phyloP scores from a whole-genome alignment of 2,888 invertebrate species.

The Stratiomys singularior region DNA sequence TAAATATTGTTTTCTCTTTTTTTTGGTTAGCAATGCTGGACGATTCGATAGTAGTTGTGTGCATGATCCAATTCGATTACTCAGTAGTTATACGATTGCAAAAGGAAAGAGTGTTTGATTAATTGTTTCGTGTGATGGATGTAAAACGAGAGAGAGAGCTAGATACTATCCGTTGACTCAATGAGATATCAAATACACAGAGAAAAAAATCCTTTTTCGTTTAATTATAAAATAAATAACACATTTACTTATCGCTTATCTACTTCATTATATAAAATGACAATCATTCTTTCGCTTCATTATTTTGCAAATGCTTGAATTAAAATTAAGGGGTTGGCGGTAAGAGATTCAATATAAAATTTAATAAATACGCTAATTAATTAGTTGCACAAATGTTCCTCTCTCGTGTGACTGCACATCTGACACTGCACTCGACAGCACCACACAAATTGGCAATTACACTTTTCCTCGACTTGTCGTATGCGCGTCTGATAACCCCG shows the following conservation, averaged over 20 bases:
- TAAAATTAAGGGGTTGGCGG: conserved; percentile 30
- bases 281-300: conserved; percentile 39
- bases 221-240: conserved; percentile 50
- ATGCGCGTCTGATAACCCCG: conserved; percentile 88
- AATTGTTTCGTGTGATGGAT: not conserved
- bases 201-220: conserved; percentile 21
- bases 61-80: not conserved
- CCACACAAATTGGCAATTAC: conserved; percentile 91
- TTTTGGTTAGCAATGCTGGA: conserved; percentile 33
- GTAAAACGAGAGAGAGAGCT: conserved; percentile 8
- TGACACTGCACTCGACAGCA: conserved; percentile 90
- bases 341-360: conserved; percentile 42
- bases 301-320: conserved; percentile 15
- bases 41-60: conserved; percentile 32
- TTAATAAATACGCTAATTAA: conserved; percentile 44
- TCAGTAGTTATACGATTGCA: too few relatives aligned
- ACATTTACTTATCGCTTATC: conserved; percentile 49
- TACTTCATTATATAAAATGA: conserved; percentile 43
- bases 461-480: conserved; percentile 85
- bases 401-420: conserved; percentile 79
- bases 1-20: conserved; percentile 33
- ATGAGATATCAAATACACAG: conserved; percentile 29
- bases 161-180: conserved; percentile 4
- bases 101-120: too few relatives aligned
- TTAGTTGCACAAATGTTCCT: conserved; percentile 89